Evolutionary conservation across 2,888 invertebrate species (phyloP).

Genomic region (Odontocolon sp.): DNA sequence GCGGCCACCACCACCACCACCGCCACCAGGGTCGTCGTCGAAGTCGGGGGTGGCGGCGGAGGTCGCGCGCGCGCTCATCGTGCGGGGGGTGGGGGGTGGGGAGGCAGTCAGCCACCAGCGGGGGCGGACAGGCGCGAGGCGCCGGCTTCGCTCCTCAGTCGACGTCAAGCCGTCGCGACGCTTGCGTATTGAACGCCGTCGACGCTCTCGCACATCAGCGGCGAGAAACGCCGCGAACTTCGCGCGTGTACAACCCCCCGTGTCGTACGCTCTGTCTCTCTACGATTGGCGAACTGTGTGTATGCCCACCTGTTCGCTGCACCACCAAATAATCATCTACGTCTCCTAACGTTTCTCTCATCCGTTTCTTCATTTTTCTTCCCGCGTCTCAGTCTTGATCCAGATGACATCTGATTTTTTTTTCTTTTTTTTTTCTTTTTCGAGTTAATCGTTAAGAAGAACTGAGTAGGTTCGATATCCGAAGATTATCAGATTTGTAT

Average conservation of each 20-base stretch:
- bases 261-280: constrained; percentile 53
- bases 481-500: no score
- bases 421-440: background rate
- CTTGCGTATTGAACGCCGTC: constrained; percentile 68
- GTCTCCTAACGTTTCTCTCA: background rate
- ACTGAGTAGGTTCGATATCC: no score
- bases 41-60: constrained; percentile 17
- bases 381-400: background rate
- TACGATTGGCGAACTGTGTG: constrained; percentile 68
- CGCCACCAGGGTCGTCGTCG: background rate
- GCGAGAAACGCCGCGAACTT: constrained; percentile 34
- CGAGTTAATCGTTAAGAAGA: no score
- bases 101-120: constrained; percentile 54
- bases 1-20: background rate
- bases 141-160: constrained; percentile 75
- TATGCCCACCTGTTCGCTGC: constrained; percentile 75
- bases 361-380: background rate
- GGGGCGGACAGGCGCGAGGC: constrained; percentile 74
- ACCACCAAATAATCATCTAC: background rate
- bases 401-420: background rate
- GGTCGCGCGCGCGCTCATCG: constrained; percentile 16
- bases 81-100: constrained; percentile 27
- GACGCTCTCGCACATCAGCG: constrained; percentile 39
- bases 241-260: constrained; percentile 28
- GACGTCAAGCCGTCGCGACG: constrained; percentile 80